phyloP scores from a whole-genome alignment of 1,140 invertebrate genomes.

The Cydia splendana region DNA sequence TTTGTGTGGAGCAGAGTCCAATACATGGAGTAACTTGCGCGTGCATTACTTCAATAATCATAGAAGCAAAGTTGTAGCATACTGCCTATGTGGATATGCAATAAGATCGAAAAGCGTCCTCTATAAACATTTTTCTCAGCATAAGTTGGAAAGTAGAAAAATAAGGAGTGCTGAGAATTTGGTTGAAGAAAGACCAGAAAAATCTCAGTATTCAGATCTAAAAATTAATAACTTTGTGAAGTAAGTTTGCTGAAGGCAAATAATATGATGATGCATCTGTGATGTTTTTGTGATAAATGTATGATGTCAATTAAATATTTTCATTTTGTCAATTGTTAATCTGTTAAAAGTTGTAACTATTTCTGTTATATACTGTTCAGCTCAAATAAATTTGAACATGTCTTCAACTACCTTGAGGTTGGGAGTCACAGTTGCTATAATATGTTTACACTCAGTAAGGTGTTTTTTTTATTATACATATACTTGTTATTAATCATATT shows the following conservation, averaged over 20 bases:
- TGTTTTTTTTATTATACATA: too few species aligned
- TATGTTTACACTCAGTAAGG: too few species aligned
- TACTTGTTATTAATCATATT: background rate
- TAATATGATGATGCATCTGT: too few species aligned
- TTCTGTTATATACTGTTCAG: too few species aligned
- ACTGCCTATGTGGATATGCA: slow-evolving; percentile 64
- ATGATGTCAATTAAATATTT: too few species aligned
- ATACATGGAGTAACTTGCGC: slow-evolving; percentile 58
- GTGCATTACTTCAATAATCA: slow-evolving; percentile 58
- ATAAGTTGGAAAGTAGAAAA: slow-evolving; percentile 62
- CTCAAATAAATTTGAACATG: too few species aligned
- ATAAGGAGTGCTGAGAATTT: slow-evolving; percentile 45
- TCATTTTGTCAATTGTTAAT: too few species aligned
- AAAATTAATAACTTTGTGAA: slow-evolving; percentile 68
- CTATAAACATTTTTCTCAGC: slow-evolving; percentile 70
- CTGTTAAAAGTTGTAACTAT: too few species aligned
- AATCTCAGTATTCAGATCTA: slow-evolving; percentile 53
- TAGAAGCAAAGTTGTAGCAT: slow-evolving; percentile 55
- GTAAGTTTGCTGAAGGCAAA: slow-evolving; percentile 43
- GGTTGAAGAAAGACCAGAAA: slow-evolving; percentile 47
- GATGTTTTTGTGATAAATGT: too few species aligned
- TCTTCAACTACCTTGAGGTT: too few species aligned
- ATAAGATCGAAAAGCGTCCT: slow-evolving; percentile 67
- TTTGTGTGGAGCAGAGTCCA: slow-evolving; percentile 55
- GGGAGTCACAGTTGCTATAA: too few species aligned